A percentile compares a stretch with the other conserved stretches of the same genome.
Evolutionary conservation across 2,888 invertebrate species (phyloP).

Genomic region (Drosophila vallismaia): DNA sequence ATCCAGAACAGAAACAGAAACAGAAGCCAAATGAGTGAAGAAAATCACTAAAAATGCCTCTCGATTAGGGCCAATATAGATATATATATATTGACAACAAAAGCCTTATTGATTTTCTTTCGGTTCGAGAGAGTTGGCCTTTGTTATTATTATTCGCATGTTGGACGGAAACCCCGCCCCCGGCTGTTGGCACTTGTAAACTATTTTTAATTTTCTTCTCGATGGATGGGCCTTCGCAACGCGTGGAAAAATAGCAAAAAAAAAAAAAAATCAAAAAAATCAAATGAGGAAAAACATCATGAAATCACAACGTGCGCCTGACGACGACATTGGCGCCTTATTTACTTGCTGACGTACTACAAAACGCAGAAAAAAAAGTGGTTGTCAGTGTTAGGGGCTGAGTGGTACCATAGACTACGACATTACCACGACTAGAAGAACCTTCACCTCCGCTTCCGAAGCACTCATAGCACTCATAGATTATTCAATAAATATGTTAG

Average conservation of each 20-base stretch:
- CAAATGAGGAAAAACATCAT: slow-evolving; percentile 38
- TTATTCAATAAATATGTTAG: slow-evolving; percentile 61
- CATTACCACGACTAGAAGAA: not conserved
- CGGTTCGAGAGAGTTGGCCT: slow-evolving; percentile 7
- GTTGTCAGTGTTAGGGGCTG: slow-evolving; percentile 32
- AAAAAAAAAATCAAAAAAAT: slow-evolving; percentile 5
- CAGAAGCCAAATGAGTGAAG: slow-evolving; percentile 16
- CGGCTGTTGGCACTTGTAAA: slow-evolving; percentile 67
- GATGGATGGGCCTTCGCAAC: slow-evolving; percentile 41
- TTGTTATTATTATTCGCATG: slow-evolving; percentile 31
- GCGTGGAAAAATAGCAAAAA: slow-evolving; percentile 41
- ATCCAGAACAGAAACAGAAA: slow-evolving; percentile 2
- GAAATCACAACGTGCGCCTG: slow-evolving; percentile 42
- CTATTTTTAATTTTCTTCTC: slow-evolving; percentile 71
- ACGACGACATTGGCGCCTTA: slow-evolving; percentile 63
- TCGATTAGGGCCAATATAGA: not conserved
- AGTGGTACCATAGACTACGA: slow-evolving; percentile 26
- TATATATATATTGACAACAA: slow-evolving; percentile 33
- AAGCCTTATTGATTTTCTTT: slow-evolving; percentile 56
- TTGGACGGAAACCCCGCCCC: slow-evolving; percentile 24
- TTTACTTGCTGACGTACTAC: slow-evolving; percentile 53
- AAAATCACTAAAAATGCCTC: slow-evolving; percentile 1
- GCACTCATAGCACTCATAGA: slow-evolving; percentile 51
- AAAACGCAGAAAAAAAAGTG: slow-evolving; percentile 46
- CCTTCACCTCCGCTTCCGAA: slow-evolving; percentile 18